Percentiles rank a stretch among this genome's conserved stretches.
Conservation (phyloP, 2,797 vertebrate species). For the Paguma larvata region DNA sequence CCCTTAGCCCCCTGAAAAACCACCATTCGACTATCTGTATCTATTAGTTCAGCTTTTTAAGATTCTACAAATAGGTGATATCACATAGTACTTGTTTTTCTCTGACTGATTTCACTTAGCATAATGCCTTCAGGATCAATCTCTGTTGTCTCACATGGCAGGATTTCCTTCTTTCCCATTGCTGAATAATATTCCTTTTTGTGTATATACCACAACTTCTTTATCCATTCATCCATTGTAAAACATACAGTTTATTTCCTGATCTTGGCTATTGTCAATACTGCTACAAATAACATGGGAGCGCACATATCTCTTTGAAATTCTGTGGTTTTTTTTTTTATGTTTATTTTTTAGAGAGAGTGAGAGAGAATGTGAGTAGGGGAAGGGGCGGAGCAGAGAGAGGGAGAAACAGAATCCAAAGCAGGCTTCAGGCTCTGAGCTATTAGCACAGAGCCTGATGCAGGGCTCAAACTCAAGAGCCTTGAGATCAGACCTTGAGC, state of each 20-base stretch:
- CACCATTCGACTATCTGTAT: background rate
- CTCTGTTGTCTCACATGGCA: background rate
- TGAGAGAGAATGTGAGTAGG: no score
- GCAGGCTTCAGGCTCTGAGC: no score
- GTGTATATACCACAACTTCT: background rate
- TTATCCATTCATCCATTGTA: background rate
- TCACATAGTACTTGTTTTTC: background rate
- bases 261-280: background rate
- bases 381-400: no score
- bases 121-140: background rate
- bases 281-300: background rate
- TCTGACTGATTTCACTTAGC: background rate
- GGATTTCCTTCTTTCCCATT: background rate
- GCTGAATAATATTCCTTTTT: background rate
- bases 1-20: background rate
- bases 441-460: no score
- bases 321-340: background rate
- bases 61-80: background rate
- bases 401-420: no score
- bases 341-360: no score
- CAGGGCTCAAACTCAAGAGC: no score
- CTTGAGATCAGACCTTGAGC: no score
- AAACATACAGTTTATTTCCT: background rate
- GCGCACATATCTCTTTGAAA: background rate
- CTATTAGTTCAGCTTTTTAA: background rate